phyloP scores from a whole-genome alignment of 2,888 invertebrate genomes.

The Hylaea fasciaria region DNA sequence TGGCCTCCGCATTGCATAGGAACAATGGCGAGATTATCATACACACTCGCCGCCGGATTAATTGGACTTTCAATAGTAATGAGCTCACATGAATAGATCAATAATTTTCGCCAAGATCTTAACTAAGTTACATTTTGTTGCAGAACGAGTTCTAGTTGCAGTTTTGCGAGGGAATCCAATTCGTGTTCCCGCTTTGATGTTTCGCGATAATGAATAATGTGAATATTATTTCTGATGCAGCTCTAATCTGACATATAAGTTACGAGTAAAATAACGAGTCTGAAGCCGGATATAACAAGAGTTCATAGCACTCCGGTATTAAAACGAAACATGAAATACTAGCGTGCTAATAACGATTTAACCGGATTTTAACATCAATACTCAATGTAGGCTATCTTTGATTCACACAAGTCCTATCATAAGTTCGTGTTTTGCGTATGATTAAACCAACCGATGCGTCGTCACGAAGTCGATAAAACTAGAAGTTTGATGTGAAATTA shows the following conservation, averaged over 20 bases:
- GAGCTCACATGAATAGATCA: slow-evolving; percentile 46
- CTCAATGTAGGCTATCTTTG: slow-evolving; percentile 31
- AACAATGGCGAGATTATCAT: slow-evolving; percentile 50
- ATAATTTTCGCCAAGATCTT: slow-evolving; percentile 47
- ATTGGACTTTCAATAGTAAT: slow-evolving; percentile 43
- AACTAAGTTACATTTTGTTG: slow-evolving; percentile 43
- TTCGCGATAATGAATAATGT: slow-evolving; percentile 5
- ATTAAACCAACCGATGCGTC: slow-evolving; percentile 51
- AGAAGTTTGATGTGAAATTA: slow-evolving; percentile 45
- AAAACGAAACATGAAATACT: slow-evolving; percentile 19
- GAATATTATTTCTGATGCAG: not conserved
- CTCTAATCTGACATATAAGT: slow-evolving; percentile 2
- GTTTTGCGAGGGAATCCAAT: slow-evolving; percentile 4
- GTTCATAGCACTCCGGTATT: slow-evolving; percentile 15
- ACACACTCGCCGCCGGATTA: slow-evolving; percentile 38
- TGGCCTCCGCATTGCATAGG: slow-evolving; percentile 36
- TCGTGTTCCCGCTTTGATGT: slow-evolving; percentile 8
- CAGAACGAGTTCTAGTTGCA: slow-evolving; percentile 25
- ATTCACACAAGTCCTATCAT: slow-evolving; percentile 28
- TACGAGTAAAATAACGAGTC: slow-evolving; percentile 12
- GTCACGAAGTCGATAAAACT: slow-evolving; percentile 56
- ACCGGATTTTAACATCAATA: slow-evolving; percentile 24
- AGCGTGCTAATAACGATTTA: slow-evolving; percentile 22
- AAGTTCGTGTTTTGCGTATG: slow-evolving; percentile 36
- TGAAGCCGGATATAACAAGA: slow-evolving; percentile 17